Evolutionary conservation across 37 sponge, comb jelly and placozoan species (phyloP).

Genomic region (Haliclona indistincta): DNA sequence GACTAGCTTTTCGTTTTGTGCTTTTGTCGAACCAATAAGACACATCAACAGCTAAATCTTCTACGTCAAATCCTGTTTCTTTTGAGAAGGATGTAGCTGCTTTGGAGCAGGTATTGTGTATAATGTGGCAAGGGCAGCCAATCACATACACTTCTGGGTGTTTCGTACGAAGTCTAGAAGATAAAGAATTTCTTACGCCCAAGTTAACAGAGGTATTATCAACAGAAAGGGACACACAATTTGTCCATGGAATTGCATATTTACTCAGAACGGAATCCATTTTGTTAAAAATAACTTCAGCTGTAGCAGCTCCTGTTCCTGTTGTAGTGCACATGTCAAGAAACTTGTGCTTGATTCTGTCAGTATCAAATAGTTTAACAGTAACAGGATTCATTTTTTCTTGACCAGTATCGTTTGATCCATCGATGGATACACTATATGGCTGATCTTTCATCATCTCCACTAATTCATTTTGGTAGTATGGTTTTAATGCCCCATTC

Average conservation of each 20-base stretch:
- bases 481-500: conserved; percentile 26
- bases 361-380: conserved; percentile 30
- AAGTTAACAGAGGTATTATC: conserved; percentile 75
- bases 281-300: conserved; percentile 52
- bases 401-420: conserved; percentile 26
- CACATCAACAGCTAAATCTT: conserved; percentile 42
- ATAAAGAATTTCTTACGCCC: conserved; percentile 46
- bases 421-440: conserved; percentile 41
- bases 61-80: conserved; percentile 44
- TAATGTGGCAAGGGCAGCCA: conserved; percentile 61
- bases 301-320: conserved; percentile 19
- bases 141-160: conserved; percentile 36
- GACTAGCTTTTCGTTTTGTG: conserved; percentile 40
- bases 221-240: conserved; percentile 45
- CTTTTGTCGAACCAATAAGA: conserved; percentile 60
- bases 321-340: conserved; percentile 65
- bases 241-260: conserved; percentile 34
- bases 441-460: conserved; percentile 22
- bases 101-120: conserved; percentile 38
- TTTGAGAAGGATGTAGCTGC: conserved; percentile 19
- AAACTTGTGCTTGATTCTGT: conserved; percentile 32
- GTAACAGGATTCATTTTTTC: conserved; percentile 55
- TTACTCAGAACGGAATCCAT: conserved; percentile 38
- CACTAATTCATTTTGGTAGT: conserved; percentile 11
- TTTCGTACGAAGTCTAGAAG: conserved; percentile 29